Evolutionary conservation across 2,888 invertebrate species (phyloP), one percentile per base, ranked within the genome.

Genomic region (Catocala sponsa): DNA sequence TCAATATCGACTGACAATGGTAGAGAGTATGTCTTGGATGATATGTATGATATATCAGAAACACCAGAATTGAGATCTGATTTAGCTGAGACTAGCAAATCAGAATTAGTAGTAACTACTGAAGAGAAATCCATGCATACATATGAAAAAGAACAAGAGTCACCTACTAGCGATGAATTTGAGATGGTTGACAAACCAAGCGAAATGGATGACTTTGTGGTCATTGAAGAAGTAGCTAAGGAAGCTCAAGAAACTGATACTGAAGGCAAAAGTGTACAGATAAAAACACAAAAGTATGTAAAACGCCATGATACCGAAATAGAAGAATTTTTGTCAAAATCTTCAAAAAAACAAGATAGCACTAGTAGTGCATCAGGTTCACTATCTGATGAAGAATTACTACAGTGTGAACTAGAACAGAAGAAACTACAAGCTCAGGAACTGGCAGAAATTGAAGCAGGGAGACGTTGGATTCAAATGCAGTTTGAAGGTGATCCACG

Each of bases 391-490:
- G 95, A 97, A 76, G 96, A 96, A 79, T 80, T 96, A 65, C 91
- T 95, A 13, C 94, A 95, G 71, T 97, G 96, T 82, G 97, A 97
- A 81, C 95, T 96, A 72, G 97, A 97, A 85, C 97, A 97, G 80
- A 94, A 93, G 70, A 86, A 84, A 78, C 60, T 91, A 44, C 92
- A 84, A 85, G 95, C 91, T 65, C 94, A 89, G 88, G 96, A 88
- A 88, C 88, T 88, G 64, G 94, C 94, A 35, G 95, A 95, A 92
- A 89, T 95, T 42, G 97, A 97, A 83, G 97, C 97, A 2, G 97
- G 97, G 60, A 97, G 97, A 78, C 96, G 97, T 63, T 98, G 98
- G 98, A 97, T 98, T 57, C 98, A 98, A 90, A 98, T 98, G 96
- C 98, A 98, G 75, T 97, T 97, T 83, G 97, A 97, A 88, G 96